These are phyloP conservation scores for Forbesichthys agassizii DNA, from an alignment of 2,113 vertebrate genomes.

Conservation along the genomic window DNA sequence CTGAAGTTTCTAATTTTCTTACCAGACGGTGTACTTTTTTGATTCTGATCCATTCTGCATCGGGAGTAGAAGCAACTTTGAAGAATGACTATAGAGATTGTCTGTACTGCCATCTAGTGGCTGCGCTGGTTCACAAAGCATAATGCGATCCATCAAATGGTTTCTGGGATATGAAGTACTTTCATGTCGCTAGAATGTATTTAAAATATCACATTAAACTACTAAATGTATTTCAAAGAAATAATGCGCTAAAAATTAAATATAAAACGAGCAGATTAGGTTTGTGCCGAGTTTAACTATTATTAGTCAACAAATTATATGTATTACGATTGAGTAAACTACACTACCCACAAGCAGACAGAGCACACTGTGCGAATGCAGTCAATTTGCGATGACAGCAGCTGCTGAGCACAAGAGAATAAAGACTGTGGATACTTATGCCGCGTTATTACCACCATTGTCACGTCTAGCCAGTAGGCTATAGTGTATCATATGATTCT, in stretches of 20 bases:
- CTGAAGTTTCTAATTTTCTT: too few species aligned
- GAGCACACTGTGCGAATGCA: not conserved
- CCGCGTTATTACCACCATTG: not conserved
- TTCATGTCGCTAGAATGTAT: not conserved
- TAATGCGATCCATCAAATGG: not conserved
- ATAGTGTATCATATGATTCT: not conserved
- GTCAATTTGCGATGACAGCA: conserved; percentile 57
- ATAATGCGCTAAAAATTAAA: rapidly evolving
- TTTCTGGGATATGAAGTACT: conserved; percentile 57
- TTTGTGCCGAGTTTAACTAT: not conserved
- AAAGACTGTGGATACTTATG: conserved; percentile 28
- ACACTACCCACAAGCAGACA: conserved; percentile 61
- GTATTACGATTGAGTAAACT: conserved; percentile 30
- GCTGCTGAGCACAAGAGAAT: conserved; percentile 32
- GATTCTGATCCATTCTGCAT: too few species aligned
- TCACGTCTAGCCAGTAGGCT: not conserved
- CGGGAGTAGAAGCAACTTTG: not conserved
- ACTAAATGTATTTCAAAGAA: not conserved
- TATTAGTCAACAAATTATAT: not conserved
- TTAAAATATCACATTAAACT: rapidly evolving
- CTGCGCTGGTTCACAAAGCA: not conserved
- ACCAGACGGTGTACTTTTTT: too few species aligned
- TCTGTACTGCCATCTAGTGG: conserved; percentile 56
- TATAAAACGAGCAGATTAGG: rapidly evolving
- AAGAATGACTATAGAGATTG: not conserved